phyloP scores from a whole-genome alignment of 2,797 vertebrate species.

The Glossophaga mutica region DNA sequence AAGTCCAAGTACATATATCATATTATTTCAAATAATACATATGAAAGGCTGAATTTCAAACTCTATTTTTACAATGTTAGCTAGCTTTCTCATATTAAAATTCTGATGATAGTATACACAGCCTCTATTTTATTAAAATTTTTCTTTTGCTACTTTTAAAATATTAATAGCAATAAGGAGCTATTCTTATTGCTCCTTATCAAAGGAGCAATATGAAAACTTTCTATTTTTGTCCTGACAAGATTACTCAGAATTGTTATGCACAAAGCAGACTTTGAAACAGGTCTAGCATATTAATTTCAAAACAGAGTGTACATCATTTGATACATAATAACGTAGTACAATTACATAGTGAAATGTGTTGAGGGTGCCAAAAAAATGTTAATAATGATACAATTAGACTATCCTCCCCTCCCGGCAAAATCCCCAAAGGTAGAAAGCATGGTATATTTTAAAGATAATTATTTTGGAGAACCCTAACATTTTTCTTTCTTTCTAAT shows the following conservation, averaged over 20 bases:
- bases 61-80: conserved; percentile 44
- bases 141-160: conserved; percentile 42
- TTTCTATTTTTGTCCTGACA: conserved; percentile 42
- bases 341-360: background rate
- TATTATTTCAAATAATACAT: background rate
- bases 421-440: background rate
- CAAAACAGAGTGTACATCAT: background rate
- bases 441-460: conserved; percentile 10
- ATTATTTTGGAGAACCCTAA: conserved; percentile 17
- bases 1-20: background rate
- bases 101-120: conserved; percentile 3
- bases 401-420: background rate
- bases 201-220: background rate
- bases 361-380: background rate
- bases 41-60: background rate
- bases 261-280: background rate
- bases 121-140: conserved; percentile 36
- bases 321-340: background rate
- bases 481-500: background rate
- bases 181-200: no score
- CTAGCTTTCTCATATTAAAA: conserved; percentile 34
- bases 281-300: conserved; percentile 29
- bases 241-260: conserved; percentile 29
- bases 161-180: conserved; percentile 29
- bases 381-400: background rate